phyloP scores from a whole-genome alignment of 2,888 invertebrate species.

The Drosophila falleni region DNA sequence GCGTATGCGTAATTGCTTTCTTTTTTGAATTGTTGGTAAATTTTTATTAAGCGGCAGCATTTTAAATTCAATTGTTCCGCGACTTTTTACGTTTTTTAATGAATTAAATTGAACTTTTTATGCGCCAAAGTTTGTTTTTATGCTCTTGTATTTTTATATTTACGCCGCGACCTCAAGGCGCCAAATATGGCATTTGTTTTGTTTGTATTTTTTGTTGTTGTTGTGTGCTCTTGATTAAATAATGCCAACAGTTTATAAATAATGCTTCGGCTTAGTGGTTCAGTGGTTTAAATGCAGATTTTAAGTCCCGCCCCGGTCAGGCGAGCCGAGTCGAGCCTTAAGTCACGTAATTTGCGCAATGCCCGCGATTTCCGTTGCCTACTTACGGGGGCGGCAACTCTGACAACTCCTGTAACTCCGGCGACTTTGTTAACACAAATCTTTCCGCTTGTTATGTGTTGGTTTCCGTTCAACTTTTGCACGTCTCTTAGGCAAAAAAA shows the following conservation, averaged over 20 bases:
- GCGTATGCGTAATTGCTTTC: conserved; percentile 76
- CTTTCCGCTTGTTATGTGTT: conserved; percentile 80
- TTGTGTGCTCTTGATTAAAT: conserved; percentile 64
- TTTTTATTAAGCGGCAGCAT: conserved; percentile 76
- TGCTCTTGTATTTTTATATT: conserved; percentile 50
- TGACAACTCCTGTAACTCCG: conserved; percentile 33
- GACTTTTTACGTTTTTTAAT: conserved; percentile 73
- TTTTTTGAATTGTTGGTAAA: conserved; percentile 43
- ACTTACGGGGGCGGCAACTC: conserved; percentile 34
- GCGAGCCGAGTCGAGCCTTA: conserved; percentile 25
- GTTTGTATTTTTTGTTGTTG: conserved; percentile 35
- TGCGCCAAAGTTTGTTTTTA: conserved; percentile 70
- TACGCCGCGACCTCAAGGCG: conserved; percentile 72
- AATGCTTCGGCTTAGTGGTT: conserved; percentile 67
- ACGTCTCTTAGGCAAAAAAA: conserved; percentile 32
- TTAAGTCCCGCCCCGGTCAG: conserved; percentile 15
- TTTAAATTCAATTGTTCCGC: conserved; percentile 76
- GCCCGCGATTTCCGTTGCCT: conserved; percentile 71
- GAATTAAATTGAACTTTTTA: conserved; percentile 81
- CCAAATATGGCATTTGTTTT: conserved; percentile 54
- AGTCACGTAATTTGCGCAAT: conserved; percentile 78
- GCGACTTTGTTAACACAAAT: conserved; percentile 75
- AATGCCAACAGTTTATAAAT: conserved; percentile 74
- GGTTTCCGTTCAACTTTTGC: conserved; percentile 71
- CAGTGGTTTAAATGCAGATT: conserved; percentile 70